Evolutionary conservation across 2,113 vertebrate species (phyloP).

Genomic region (Nothobranchius furzeri): DNA sequence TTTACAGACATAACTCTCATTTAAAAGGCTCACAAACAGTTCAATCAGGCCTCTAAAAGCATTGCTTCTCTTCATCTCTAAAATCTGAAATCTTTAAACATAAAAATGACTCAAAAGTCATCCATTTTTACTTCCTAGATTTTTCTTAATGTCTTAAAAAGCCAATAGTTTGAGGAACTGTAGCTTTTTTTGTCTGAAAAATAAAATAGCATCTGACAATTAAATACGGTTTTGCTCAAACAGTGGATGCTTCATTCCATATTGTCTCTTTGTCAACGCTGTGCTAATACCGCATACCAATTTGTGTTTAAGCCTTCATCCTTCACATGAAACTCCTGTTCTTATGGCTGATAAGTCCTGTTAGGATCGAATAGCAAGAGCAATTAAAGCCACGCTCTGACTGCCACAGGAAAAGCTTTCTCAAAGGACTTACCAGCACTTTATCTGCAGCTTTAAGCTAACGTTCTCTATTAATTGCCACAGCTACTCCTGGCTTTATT

Average conservation of each 20-base stretch:
- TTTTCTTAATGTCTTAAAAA: no score
- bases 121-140: no score
- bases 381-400: conserved; percentile 53
- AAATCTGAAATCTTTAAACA: no score
- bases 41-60: no score
- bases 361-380: conserved; percentile 29
- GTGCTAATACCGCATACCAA: conserved; percentile 47
- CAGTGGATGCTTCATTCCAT: conserved; percentile 12
- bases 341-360: conserved; percentile 18
- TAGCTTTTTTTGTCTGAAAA: no score
- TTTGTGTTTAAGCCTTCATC: conserved; percentile 26
- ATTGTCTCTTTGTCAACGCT: neutral
- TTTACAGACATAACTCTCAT: no score
- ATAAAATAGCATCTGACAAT: neutral
- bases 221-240: conserved; percentile 19
- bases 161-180: no score
- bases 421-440: neutral
- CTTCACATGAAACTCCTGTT: conserved; percentile 54
- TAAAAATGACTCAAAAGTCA: no score
- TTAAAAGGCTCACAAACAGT: no score
- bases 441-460: conserved; percentile 2
- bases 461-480: conserved; percentile 11
- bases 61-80: no score
- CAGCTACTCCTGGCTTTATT: neutral
- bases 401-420: neutral